These are phyloP conservation scores for Cervus canadensis DNA, from an alignment of 2,113 vertebrate species.

Conservation along the genomic window DNA sequence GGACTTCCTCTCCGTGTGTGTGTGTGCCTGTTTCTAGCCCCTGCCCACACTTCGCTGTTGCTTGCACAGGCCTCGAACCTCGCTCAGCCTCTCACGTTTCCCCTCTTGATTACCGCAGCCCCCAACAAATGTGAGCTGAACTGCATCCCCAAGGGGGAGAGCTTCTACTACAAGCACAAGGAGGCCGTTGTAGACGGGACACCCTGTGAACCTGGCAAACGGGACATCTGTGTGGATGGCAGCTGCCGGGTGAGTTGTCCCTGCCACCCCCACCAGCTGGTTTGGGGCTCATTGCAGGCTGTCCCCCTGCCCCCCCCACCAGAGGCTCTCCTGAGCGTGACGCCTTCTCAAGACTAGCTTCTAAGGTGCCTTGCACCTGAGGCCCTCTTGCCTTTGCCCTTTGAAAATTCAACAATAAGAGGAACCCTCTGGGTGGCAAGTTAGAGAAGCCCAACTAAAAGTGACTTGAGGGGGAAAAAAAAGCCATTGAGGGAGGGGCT, in stretches of 20 bases:
- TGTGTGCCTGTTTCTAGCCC: background rate
- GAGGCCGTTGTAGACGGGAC: slow-evolving; percentile 91
- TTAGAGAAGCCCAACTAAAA: background rate
- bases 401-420: background rate
- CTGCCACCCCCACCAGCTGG: background rate
- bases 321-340: background rate
- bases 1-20: background rate
- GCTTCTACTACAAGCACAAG: slow-evolving; percentile 92
- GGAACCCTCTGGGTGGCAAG: background rate
- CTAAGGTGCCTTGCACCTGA: background rate
- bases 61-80: background rate
- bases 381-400: background rate
- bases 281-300: background rate
- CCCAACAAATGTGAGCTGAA: slow-evolving; percentile 96
- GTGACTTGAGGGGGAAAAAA: background rate
- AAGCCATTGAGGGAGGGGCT: background rate
- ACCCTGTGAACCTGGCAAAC: slow-evolving; percentile 89
- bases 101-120: slow-evolving; percentile 75
- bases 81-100: background rate
- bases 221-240: slow-evolving; percentile 91
- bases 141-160: slow-evolving; percentile 96
- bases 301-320: background rate
- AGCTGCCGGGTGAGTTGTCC: slow-evolving; percentile 86
- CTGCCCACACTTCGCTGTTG: rapidly evolving
- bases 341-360: background rate